phyloP scores from a whole-genome alignment of 2,113 vertebrate species.

The Microcebus jonahi region DNA sequence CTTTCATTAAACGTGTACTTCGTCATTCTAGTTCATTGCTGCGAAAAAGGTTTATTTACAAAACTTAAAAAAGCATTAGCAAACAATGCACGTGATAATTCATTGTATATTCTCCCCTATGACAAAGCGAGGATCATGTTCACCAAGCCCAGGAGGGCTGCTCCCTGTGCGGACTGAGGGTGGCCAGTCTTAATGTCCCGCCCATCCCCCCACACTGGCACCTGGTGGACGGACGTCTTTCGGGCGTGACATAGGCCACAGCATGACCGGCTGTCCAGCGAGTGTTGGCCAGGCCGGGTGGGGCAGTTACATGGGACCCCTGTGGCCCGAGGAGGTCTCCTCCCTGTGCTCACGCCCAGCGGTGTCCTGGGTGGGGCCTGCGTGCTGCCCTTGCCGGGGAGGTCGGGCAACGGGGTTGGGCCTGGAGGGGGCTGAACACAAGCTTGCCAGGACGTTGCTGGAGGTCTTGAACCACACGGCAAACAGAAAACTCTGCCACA shows the following conservation, averaged over 20 bases:
- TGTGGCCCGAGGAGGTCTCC: too few species aligned
- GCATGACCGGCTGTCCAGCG: neutral
- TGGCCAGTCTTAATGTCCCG: rapidly evolving
- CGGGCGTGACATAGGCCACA: neutral
- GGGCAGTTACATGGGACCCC: rapidly evolving
- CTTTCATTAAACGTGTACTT: neutral
- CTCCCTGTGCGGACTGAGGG: rapidly evolving
- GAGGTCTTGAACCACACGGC: rapidly evolving
- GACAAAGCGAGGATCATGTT: neutral
- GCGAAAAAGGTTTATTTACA: neutral
- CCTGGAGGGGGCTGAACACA: neutral
- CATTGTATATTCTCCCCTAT: rapidly evolving
- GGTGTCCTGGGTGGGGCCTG: rapidly evolving
- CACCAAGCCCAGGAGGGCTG: rapidly evolving
- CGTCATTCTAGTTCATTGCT: neutral
- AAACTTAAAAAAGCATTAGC: neutral
- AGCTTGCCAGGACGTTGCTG: rapidly evolving
- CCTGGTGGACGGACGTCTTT: neutral
- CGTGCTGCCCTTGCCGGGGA: rapidly evolving
- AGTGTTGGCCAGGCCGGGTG: rapidly evolving
- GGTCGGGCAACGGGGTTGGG: rapidly evolving
- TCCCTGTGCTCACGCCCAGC: rapidly evolving
- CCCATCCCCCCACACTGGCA: neutral
- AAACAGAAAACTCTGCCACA: neutral
- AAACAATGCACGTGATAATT: neutral